Conservation (phyloP, 2,113 vertebrate species). For the Dicrurus megarhynchus region DNA sequence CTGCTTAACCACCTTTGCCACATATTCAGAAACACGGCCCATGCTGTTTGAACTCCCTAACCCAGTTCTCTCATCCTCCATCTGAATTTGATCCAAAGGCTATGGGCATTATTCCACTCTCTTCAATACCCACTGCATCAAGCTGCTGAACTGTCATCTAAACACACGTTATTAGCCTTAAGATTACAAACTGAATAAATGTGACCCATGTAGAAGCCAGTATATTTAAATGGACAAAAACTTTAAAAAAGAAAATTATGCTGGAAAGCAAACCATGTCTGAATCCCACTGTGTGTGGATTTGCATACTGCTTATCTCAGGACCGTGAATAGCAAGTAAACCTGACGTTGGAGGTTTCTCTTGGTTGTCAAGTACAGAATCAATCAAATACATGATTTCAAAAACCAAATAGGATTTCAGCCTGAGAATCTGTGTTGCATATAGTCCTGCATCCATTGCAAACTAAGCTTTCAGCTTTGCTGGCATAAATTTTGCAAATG, state of each 20-base stretch:
- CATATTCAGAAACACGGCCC: neutral
- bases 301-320: neutral
- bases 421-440: neutral
- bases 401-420: neutral
- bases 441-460: neutral
- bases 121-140: neutral
- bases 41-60: neutral
- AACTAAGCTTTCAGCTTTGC: neutral
- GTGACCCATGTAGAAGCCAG: neutral
- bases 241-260: neutral
- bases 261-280: neutral
- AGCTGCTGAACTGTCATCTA: neutral
- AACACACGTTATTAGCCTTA: fast-evolving
- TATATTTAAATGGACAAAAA: neutral
- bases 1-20: neutral
- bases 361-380: neutral
- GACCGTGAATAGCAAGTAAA: neutral
- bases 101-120: neutral
- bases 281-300: neutral
- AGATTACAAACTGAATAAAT: neutral
- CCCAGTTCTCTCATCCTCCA: neutral
- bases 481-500: neutral
- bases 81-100: neutral
- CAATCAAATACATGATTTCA: neutral
- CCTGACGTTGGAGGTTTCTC: neutral